Conservation (phyloP, 2,888 invertebrate species). For the Diabrotica balteata region DNA sequence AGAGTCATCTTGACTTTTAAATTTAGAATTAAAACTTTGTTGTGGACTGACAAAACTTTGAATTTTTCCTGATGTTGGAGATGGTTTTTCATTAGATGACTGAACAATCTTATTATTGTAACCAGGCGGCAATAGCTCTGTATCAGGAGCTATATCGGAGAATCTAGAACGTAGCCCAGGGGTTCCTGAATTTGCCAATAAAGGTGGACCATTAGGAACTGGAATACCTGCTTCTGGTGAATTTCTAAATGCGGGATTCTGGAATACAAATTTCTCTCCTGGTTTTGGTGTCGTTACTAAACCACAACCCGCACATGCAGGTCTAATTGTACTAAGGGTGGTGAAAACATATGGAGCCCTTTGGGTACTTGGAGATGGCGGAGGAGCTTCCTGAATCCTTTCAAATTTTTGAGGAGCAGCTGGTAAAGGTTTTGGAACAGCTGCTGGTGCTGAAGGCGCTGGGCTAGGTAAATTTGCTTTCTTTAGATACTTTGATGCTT, state of each 20-base stretch:
- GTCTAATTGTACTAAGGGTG: conserved; percentile 58
- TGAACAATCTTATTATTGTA: neutral
- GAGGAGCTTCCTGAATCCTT: conserved; percentile 20
- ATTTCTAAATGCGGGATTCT: conserved; percentile 14
- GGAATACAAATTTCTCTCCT: conserved; percentile 46
- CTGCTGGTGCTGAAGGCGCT: conserved; percentile 21
- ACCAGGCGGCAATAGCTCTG: conserved; percentile 3
- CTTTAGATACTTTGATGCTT: conserved; percentile 43
- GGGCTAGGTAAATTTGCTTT: conserved; percentile 21
- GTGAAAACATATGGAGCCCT: conserved; percentile 45
- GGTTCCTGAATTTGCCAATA: neutral
- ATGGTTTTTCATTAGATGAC: neutral
- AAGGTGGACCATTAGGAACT: neutral
- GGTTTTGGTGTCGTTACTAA: conserved; percentile 64
- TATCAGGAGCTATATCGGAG: conserved; percentile 1
- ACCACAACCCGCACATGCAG: conserved; percentile 68
- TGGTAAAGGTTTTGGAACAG: conserved; percentile 1
- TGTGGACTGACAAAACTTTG: conserved; percentile 1
- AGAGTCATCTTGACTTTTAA: neutral
- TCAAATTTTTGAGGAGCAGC: conserved; percentile 19
- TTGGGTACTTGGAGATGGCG: conserved; percentile 30
- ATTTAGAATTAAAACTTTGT: conserved; percentile 1
- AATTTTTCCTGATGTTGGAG: neutral
- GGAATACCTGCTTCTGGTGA: neutral
- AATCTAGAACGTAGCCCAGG: neutral